Percentiles rank a stretch among this genome's conserved stretches.
Conservation (phyloP, 2,888 invertebrate species). For the Oegoconia quadripuncta region DNA sequence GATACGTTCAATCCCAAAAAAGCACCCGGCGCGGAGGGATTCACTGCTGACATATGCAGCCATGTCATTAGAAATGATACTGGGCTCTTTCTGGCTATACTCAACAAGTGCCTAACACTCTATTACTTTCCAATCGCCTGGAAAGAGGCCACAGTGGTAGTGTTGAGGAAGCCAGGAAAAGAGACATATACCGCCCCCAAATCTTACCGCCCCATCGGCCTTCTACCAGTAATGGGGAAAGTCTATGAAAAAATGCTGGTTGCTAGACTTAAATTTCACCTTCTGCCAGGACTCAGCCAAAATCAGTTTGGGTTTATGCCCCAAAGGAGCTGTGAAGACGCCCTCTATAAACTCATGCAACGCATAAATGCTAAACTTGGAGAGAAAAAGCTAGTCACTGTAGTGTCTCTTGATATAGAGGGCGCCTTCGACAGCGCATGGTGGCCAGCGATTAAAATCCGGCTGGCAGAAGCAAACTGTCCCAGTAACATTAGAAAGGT, state of each 20-base stretch:
- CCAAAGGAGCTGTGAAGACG: no score
- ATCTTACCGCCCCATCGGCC: not conserved
- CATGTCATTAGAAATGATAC: not conserved
- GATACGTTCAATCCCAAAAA: slow-evolving; percentile 13
- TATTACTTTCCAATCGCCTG: slow-evolving; percentile 6
- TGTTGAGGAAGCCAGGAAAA: not conserved
- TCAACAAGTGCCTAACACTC: not conserved
- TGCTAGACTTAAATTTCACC: not conserved
- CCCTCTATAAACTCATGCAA: no score
- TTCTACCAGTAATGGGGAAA: not conserved
- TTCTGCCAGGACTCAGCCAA: no score
- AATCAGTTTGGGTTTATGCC: no score
- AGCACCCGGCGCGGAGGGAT: slow-evolving; percentile 16
- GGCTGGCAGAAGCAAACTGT: no score
- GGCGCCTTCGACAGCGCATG: no score
- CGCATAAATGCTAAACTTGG: no score
- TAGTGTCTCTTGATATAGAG: no score
- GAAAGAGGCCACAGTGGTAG: not conserved
- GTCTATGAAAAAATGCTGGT: not conserved
- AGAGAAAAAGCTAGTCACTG: no score
- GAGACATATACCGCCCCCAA: not conserved
- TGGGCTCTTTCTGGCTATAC: not conserved
- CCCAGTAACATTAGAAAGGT: no score
- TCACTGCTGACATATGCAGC: slow-evolving; percentile 11
- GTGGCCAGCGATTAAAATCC: no score